A percentile compares a stretch with the other conserved stretches of the same genome.
Evolutionary conservation across 2,888 invertebrate genomes (phyloP).

Genomic region (Endomychus coccineus): DNA sequence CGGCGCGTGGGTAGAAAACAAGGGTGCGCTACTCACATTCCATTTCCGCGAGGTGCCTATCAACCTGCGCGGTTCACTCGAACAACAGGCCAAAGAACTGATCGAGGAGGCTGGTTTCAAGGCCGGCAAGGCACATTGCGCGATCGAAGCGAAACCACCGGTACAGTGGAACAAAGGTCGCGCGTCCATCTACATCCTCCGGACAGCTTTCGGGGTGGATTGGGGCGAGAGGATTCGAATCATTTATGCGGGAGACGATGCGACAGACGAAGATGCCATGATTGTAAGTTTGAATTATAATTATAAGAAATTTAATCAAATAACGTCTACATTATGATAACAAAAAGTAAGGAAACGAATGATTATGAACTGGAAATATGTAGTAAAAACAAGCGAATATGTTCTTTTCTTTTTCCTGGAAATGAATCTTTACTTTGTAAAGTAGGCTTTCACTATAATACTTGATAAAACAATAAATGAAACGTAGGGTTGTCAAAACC

Average conservation of each 20-base stretch:
- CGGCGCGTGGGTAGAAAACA: constrained; percentile 89
- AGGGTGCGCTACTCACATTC: constrained; percentile 78
- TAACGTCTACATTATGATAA: too few species aligned
- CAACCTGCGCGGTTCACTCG: constrained; percentile 58
- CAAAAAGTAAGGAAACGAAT: too few species aligned
- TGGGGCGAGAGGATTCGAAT: constrained; percentile 87
- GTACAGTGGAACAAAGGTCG: constrained; percentile 89
- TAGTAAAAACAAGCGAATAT: too few species aligned
- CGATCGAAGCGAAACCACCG: constrained; percentile 84
- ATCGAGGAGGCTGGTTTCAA: constrained; percentile 73
- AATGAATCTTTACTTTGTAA: too few species aligned
- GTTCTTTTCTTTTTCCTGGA: too few species aligned
- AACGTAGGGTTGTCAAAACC: too few species aligned
- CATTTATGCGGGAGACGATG: constrained; percentile 84
- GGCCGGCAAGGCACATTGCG: constrained; percentile 74
- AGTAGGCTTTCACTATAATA: too few species aligned
- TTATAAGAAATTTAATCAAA: too few species aligned
- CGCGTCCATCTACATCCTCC: constrained; percentile 82
- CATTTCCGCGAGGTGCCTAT: constrained; percentile 79
- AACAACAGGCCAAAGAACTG: constrained; percentile 62
- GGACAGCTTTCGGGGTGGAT: constrained; percentile 84
- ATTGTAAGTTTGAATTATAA: constrained; percentile 56
- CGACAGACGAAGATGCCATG: constrained; percentile 88
- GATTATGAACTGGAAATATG: too few species aligned
- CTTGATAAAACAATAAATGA: too few species aligned